Conservation (phyloP, 2,797 vertebrate genomes). For the Simalia tracyae region DNA sequence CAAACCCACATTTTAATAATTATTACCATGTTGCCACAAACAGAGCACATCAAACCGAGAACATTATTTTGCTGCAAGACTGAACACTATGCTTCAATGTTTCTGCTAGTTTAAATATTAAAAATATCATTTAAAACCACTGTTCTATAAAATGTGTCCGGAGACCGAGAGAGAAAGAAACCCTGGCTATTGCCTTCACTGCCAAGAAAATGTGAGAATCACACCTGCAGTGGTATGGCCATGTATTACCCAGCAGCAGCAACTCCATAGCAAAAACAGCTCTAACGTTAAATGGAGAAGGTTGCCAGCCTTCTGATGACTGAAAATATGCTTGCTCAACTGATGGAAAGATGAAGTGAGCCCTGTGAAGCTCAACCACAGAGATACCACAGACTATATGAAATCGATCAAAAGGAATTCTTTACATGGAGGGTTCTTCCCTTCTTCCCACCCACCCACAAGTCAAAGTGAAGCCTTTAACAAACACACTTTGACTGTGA, state of each 20-base stretch:
- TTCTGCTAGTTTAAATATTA: constrained; percentile 1
- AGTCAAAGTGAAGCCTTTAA: not conserved
- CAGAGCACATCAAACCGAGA: not conserved
- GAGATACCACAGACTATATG: not conserved
- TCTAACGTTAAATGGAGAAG: not conserved
- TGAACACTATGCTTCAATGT: constrained; percentile 7
- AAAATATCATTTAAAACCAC: not conserved
- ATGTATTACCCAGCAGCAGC: not conserved
- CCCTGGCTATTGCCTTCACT: not conserved
- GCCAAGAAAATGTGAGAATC: not conserved
- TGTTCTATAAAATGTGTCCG: constrained; percentile 15
- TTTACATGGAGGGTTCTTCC: not conserved
- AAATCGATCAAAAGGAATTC: not conserved
- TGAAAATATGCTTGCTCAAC: not conserved
- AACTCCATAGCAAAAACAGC: not conserved
- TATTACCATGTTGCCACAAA: constrained; percentile 29
- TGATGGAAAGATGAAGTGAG: not conserved
- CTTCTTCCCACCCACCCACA: not conserved
- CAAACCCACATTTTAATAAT: not conserved
- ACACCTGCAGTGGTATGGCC: not conserved
- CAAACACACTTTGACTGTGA: not conserved
- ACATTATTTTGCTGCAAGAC: not conserved
- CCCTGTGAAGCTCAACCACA: not conserved
- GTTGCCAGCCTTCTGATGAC: not conserved
- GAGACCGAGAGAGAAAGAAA: not conserved